phyloP scores from a whole-genome alignment of 2,113 vertebrate species.

The Edolisoma coerulescens region DNA sequence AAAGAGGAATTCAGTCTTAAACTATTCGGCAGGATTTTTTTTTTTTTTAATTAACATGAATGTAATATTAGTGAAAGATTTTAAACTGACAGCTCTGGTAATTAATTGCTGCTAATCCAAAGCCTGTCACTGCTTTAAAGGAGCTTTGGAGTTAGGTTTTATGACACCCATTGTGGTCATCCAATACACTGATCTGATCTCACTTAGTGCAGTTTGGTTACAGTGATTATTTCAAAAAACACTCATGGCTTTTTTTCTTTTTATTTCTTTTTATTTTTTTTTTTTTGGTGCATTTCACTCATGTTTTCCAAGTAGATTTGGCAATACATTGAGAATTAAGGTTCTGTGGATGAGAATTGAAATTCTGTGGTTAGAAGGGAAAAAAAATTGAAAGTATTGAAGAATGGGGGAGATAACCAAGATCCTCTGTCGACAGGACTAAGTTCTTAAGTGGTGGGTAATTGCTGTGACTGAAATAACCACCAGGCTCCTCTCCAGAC shows the following conservation, averaged over 20 bases:
- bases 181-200: not conserved
- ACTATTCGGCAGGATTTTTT: not conserved
- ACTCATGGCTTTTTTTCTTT: fast-evolving
- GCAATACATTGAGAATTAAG: not conserved
- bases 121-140: not conserved
- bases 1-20: not conserved
- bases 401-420: not conserved
- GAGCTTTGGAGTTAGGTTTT: not conserved
- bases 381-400: not conserved
- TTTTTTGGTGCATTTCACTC: not conserved
- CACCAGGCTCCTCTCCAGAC: not conserved
- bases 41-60: not conserved
- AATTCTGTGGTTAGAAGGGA: not conserved
- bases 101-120: not conserved
- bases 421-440: not conserved
- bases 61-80: not conserved
- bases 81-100: not conserved
- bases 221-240: not conserved
- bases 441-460: not conserved
- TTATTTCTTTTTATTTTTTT: not conserved
- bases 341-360: not conserved
- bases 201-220: not conserved
- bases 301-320: not conserved
- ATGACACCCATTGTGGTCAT: not conserved
- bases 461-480: not conserved